Evolutionary conservation across 2,888 invertebrate genomes (phyloP), one percentile per base, ranked within the genome.

Genomic region (Caenorhabditis uteleia): DNA sequence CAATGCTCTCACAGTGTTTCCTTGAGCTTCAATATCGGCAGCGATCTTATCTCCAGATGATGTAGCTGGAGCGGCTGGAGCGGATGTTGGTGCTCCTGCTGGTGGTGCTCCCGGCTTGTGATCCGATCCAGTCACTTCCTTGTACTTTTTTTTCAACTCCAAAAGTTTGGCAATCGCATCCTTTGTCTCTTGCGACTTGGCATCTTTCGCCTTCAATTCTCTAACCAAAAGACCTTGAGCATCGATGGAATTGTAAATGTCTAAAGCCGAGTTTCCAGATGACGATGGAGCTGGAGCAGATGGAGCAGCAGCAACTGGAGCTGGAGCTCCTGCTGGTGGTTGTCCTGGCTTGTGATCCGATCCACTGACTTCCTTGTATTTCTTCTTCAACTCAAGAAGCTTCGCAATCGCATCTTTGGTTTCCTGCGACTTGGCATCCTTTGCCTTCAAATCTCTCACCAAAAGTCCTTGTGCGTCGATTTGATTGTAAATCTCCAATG

Each of bases 311-410:
- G 54, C 23, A n/a, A n/a, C n/a, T n/a, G n/a, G n/a, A 33, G 55
- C 18, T 8, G 54, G n/a, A 16, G 50, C 25, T 6, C 3, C 54
- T 51, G 77, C 45, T 56, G 74, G 64, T 58, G 77, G 51, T 60
- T 36, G 21, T 21, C 68, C 68, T 4, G 77, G 74, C 53, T 75
- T 75, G 48, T 74, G 64, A n/a, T 77, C 77, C 1, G 43, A 21
- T 0, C 89, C 90, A 6, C 89, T 89, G 31, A 86, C 80, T 16
- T 53, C 67, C 84, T 92, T 93, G 85, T 89, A 93, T 65, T 91
- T 88, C 0, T 87, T 86, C 84, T 93, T 93, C 1, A 92, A 84
- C 14, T 87, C 86, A 16, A 92, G 83, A 1, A 93, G 84, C 31
- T 75, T 77, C 74, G 88, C 86, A 1, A 89, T 88, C 68, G 87